phyloP scores from a whole-genome alignment of 2,797 vertebrate species.

The Pteropus rufus region DNA sequence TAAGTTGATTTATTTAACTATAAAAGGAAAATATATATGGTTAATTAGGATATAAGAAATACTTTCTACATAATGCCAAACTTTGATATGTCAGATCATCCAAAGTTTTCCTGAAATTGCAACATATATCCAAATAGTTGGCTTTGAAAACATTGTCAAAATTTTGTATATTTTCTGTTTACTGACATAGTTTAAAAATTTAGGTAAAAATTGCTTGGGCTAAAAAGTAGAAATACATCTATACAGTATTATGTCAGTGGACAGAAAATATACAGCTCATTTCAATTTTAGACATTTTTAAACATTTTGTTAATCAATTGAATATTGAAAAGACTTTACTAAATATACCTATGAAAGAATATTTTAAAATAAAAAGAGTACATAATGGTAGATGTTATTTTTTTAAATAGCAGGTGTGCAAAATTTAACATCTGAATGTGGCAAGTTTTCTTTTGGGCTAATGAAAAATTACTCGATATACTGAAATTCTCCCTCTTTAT shows the following conservation, averaged over 20 bases:
- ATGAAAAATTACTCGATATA: not conserved
- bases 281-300: not conserved
- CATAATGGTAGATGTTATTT: not conserved
- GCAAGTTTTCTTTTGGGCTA: slow-evolving; percentile 7
- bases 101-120: slow-evolving; percentile 23
- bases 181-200: not conserved
- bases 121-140: not conserved
- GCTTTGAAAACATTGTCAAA: not conserved
- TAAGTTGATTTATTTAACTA: not conserved
- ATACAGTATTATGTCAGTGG: not conserved
- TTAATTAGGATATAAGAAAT: slow-evolving; percentile 25
- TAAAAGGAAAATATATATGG: not conserved
- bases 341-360: not conserved
- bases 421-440: slow-evolving; percentile 14
- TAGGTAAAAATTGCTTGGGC: not conserved
- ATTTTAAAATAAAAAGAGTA: slow-evolving; percentile 8
- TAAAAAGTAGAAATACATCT: not conserved
- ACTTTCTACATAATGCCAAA: slow-evolving; percentile 12
- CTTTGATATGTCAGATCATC: not conserved
- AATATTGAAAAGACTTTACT: slow-evolving; percentile 2
- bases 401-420: not conserved
- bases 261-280: not conserved
- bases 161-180: slow-evolving; percentile 6
- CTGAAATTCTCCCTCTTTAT: not conserved
- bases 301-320: not conserved